Conservation (phyloP, 2,888 invertebrate genomes). For the Idaea biselata region DNA sequence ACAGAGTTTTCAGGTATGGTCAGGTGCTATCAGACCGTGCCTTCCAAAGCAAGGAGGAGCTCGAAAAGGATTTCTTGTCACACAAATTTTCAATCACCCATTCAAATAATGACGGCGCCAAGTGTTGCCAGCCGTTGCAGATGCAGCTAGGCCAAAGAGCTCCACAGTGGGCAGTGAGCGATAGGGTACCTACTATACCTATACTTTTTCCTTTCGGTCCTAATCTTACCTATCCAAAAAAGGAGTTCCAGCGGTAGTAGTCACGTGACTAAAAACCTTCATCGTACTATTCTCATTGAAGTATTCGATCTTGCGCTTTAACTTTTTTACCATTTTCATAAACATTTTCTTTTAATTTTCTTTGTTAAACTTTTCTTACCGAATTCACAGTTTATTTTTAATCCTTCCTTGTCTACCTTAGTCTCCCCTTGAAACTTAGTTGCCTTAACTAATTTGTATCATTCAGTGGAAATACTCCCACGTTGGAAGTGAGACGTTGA, state of each 20-base stretch:
- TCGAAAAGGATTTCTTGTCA: too few species aligned
- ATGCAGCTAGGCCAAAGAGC: too few species aligned
- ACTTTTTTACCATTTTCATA: constrained; percentile 24
- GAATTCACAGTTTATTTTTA: not conserved
- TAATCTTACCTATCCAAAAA: constrained; percentile 51
- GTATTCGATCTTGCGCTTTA: constrained; percentile 51
- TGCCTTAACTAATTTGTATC: not conserved
- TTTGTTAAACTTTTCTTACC: constrained; percentile 2
- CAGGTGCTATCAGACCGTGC: too few species aligned
- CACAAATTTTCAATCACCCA: too few species aligned
- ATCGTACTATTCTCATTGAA: constrained; percentile 60
- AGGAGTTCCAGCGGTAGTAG: constrained; percentile 45
- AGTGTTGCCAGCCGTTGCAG: too few species aligned
- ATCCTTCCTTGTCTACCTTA: not conserved
- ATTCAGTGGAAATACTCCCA: too few species aligned
- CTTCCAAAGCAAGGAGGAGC: too few species aligned
- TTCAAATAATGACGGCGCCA: too few species aligned
- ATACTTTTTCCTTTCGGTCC: too few species aligned
- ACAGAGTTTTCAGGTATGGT: too few species aligned
- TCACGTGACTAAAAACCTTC: constrained; percentile 56
- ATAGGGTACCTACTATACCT: too few species aligned
- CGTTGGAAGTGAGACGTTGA: not conserved
- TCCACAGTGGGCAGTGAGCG: too few species aligned
- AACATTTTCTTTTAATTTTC: constrained; percentile 4
- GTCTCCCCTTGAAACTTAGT: not conserved